Evolutionary conservation across 2,797 vertebrate genomes (phyloP), one percentile per base, ranked within the genome.

Genomic region (Esox lucius): DNA sequence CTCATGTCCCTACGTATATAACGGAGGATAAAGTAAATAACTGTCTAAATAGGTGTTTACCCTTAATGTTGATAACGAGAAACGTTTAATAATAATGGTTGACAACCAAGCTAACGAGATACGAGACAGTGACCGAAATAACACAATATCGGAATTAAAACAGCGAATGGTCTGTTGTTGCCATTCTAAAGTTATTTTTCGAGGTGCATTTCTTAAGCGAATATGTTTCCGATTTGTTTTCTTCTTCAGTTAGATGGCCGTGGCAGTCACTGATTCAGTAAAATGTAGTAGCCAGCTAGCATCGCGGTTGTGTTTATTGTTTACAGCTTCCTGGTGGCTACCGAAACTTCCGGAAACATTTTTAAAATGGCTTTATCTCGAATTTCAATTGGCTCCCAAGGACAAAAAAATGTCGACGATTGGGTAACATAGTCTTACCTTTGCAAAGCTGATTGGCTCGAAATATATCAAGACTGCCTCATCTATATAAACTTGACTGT

Each of bases 341-440:
- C 68, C 71, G 70, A 68, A 77, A 91, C 93, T 94, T 95, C 94
- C 94, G 85, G 87, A 91, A 93, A 93, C 86, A 91, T 87, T 85
- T 83, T 94, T 94, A 92, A 92, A 94, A 94, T 90, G 83, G 88
- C 87, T 79, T 9, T 0, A 53, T 28, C 35, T 0, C 46, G 22
- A 15, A 59, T 48, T 86, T 72, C 82, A 85, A 93, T 94, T 94
- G 94, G 94, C 33, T 79, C 3, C 0, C 2, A 3, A 0, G 5
- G 13, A 16, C 22, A 71, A 56, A 16, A 39, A 68, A 28, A 2
- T 0, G 5, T 46, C 75, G 13, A 2, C 73, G 4, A 93, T 93
- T 91, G 90, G 91, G 6, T 64, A 5, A 2, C 13, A 66, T 35
- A 0, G 3, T 66, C 12, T 0, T 17, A 28, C 31, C 7, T 1